Base-by-base conservation (phyloP, 2,888 invertebrate genomes). In the Pilophorus perplexus region DNA sequence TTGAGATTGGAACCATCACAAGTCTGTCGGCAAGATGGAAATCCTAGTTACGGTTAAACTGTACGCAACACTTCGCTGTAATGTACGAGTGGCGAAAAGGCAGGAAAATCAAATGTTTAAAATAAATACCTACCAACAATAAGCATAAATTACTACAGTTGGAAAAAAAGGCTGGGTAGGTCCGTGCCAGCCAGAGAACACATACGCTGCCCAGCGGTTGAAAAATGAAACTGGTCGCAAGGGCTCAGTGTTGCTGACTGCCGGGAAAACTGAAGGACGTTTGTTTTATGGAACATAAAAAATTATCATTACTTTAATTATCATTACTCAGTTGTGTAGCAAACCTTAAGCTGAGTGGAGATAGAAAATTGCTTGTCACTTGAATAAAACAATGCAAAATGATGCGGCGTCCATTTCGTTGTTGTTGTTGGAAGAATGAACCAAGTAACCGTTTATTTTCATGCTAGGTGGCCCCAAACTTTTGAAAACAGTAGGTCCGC, bases 121-220 rank as follows among this genome's bases (percentile, higher is more conserved):
- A 27, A 33, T 33, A 27, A 48, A 62, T 62, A 62, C 62, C 62
- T 62, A 62, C 62, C 62, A 48, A 62, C 62, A 46, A 46, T 46
- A 20, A 46, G 46, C 62, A 62, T 62, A 46, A 62, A 46, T 18
- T n/a, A n/a, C n/a, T n/a, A 28, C 44, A 62, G 28, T 60, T 16
- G 46, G 28, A 62, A 48, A 42, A 59, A 52, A n/a, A 5, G 16
- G 27, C 46, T 62, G 62, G 62, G 62, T 28, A 28, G 62, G 62
- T 46, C 48, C 46, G 46, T 48, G 46, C 46, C 62, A 62, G 62
- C 62, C 46, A 16, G 33, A 48, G 60, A 46, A 23, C 62, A 62
- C 62, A 46, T 33, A 22, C 62, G 62, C 62, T 42, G 25, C 52
- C 52, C 28, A 2, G 2, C 14, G 52, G 18, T 14, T 28, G 52